Conservation (phyloP, 2,797 vertebrate genomes). For the Sparus aurata region DNA sequence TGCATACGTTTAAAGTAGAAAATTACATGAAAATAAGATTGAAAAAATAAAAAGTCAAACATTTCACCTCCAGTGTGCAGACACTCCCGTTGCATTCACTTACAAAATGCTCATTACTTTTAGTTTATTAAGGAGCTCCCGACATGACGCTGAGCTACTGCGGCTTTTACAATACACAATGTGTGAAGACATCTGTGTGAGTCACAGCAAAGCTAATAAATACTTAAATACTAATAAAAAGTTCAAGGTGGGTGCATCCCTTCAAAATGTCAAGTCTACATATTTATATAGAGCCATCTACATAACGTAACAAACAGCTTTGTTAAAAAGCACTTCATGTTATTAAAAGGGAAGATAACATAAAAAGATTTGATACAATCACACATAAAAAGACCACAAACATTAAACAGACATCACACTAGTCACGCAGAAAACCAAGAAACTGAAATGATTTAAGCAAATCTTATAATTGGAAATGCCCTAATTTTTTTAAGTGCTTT, state of each 20-base stretch:
- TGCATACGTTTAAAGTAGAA: no score
- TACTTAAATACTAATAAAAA: slow-evolving; percentile 41
- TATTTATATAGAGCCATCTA: slow-evolving; percentile 40
- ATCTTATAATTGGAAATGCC: slow-evolving; percentile 46
- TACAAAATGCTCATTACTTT: slow-evolving; percentile 45
- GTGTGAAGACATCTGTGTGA: slow-evolving; percentile 37
- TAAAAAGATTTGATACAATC: slow-evolving; percentile 25
- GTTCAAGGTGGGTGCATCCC: slow-evolving; percentile 51
- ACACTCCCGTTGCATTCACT: slow-evolving; percentile 25
- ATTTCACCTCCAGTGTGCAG: background rate
- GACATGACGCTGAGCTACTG: slow-evolving; percentile 21
- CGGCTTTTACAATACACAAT: slow-evolving; percentile 46
- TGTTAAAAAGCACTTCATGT: slow-evolving; percentile 62
- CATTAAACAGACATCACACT: slow-evolving; percentile 27
- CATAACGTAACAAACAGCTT: slow-evolving; percentile 61
- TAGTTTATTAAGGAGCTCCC: slow-evolving; percentile 2
- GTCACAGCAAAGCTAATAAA: slow-evolving; percentile 59
- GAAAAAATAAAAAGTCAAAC: background rate
- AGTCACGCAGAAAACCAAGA: slow-evolving; percentile 40
- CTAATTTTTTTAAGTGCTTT: slow-evolving; percentile 64
- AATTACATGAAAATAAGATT: background rate
- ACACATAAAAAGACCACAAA: slow-evolving; percentile 33
- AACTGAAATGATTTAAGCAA: slow-evolving; percentile 53
- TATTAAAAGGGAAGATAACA: slow-evolving; percentile 56
- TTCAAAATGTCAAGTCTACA: slow-evolving; percentile 39